Evolutionary conservation across 2,797 vertebrate species (phyloP).

Genomic region (Sebastes umbrosus): DNA sequence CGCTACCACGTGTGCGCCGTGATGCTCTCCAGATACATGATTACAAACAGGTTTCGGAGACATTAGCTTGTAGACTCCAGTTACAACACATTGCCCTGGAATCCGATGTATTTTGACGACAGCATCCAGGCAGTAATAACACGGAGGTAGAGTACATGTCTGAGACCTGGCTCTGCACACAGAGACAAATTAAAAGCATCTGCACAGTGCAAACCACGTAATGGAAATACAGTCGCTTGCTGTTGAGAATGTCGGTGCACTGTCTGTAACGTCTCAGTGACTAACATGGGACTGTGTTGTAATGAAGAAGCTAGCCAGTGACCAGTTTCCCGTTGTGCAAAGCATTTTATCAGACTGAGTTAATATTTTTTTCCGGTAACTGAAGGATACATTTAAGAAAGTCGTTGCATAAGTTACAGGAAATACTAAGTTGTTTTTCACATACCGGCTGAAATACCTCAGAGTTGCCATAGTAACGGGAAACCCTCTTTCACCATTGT

Average conservation of each 20-base stretch:
- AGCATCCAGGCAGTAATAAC: slow-evolving; percentile 68
- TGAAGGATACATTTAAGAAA: not conserved
- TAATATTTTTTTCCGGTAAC: not conserved
- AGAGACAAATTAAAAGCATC: slow-evolving; percentile 76
- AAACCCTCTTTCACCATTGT: not conserved
- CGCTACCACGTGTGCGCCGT: slow-evolving; percentile 38
- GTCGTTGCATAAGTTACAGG: not conserved
- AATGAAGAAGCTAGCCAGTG: not conserved
- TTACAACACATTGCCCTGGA: slow-evolving; percentile 50
- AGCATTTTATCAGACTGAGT: not conserved
- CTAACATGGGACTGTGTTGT: slow-evolving; percentile 15
- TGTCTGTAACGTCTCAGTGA: slow-evolving; percentile 26
- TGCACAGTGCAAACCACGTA: slow-evolving; percentile 60
- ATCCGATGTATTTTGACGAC: slow-evolving; percentile 68
- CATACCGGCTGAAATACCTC: slow-evolving; percentile 6
- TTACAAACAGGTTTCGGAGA: slow-evolving; percentile 56
- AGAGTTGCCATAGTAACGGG: not conserved
- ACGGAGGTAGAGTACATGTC: slow-evolving; percentile 71
- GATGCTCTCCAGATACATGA: slow-evolving; percentile 43
- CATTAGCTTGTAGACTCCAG: slow-evolving; percentile 34
- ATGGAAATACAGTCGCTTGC: slow-evolving; percentile 69
- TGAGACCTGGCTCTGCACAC: slow-evolving; percentile 56
- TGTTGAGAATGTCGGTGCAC: slow-evolving; percentile 48
- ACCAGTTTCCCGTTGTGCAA: not conserved
- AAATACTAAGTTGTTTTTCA: not conserved